Evolutionary conservation across 2,113 vertebrate genomes (phyloP).

Genomic region (Paradoxurus hermaphroditus): DNA sequence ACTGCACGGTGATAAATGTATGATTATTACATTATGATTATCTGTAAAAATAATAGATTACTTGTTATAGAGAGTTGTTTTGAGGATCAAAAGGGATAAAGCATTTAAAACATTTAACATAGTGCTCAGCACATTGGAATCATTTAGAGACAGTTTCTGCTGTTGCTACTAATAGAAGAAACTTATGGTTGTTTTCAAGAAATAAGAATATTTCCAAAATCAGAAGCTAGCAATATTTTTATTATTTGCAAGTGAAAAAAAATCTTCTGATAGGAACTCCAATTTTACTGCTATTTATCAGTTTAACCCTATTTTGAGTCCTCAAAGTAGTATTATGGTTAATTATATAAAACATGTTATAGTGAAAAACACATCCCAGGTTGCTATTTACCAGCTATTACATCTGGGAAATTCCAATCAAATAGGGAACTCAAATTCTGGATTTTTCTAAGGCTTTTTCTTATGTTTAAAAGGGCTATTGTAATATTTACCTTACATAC

Average conservation of each 20-base stretch:
- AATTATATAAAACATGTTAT: background rate
- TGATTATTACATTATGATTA: background rate
- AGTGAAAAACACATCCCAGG: background rate
- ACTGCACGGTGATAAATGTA: background rate
- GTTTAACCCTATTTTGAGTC: background rate
- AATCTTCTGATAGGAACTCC: background rate
- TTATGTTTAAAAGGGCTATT: conserved; percentile 1
- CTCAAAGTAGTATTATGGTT: background rate
- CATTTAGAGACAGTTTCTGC: background rate
- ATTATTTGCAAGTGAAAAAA: background rate
- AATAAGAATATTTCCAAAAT: conserved; percentile 28
- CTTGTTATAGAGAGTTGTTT: background rate
- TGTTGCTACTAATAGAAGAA: background rate
- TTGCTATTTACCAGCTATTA: background rate
- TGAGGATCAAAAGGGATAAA: background rate
- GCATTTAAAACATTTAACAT: background rate
- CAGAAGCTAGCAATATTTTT: background rate
- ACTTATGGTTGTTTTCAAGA: background rate
- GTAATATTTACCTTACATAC: background rate
- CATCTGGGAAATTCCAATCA: background rate
- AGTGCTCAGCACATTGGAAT: background rate
- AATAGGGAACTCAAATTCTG: background rate
- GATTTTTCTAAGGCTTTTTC: background rate
- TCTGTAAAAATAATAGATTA: conserved; percentile 26
- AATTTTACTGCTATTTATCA: background rate